phyloP scores from a whole-genome alignment of 1,140 invertebrate genomes.

The Heliconius melpomene region DNA sequence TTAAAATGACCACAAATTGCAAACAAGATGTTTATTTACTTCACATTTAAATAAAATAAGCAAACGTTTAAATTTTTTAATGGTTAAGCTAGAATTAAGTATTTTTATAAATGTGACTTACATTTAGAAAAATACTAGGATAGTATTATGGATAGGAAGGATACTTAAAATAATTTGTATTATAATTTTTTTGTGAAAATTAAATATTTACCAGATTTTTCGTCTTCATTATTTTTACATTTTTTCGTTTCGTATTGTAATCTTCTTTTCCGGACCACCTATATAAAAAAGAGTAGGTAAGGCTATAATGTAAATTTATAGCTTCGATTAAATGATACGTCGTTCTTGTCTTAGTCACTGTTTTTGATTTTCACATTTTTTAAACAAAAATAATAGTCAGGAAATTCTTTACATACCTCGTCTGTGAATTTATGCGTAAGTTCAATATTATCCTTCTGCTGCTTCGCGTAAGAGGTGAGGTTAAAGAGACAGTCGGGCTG shows the following conservation, averaged over 20 bases:
- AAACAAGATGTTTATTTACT: constrained; percentile 18
- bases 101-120: neutral
- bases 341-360: too few relatives aligned
- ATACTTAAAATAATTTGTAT: neutral
- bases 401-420: constrained; percentile 45
- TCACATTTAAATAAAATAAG: constrained; percentile 14
- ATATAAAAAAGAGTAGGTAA: neutral
- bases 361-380: neutral
- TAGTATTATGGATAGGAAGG: too few relatives aligned
- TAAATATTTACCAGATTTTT: constrained; percentile 25
- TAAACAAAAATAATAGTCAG: neutral
- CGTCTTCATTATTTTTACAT: constrained; percentile 6
- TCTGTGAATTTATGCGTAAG: constrained; percentile 70
- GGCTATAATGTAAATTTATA: too few relatives aligned
- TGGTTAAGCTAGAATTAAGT: neutral
- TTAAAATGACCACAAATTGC: constrained; percentile 4
- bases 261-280: constrained; percentile 58
- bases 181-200: neutral
- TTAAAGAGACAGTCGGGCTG: constrained; percentile 64
- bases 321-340: too few relatives aligned
- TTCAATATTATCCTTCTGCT: constrained; percentile 61
- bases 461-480: constrained; percentile 55
- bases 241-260: constrained; percentile 50
- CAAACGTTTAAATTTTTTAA: neutral
- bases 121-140: neutral